Base-by-base conservation (phyloP, 2,113 vertebrate species). In the Amphiprion percula region DNA sequence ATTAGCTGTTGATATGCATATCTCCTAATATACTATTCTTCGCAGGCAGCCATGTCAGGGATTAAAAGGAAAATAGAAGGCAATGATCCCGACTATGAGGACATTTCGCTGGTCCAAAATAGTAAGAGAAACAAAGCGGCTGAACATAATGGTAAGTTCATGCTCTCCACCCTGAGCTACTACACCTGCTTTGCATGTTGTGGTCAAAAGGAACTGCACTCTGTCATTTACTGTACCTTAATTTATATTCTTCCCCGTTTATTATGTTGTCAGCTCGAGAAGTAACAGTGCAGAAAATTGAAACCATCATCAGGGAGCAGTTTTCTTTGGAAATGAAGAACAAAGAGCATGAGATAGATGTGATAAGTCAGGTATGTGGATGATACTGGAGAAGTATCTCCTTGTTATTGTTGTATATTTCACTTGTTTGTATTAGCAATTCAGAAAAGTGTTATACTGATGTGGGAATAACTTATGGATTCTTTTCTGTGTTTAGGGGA, bases 281-380 rank as follows among this genome's bases (percentile, higher is more conserved):
- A 92, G 96, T 96, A 79, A 94, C 97, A 5, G 95, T 99, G 33
- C 97, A 97, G 92, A 99, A 99, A 94, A 99, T 99, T 23, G 97
- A 99, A 79, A 92, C 93, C 24, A 99, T 99, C 90, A 98, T 99
- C 82, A 98, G 96, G 86, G 96, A 99, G 37, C 98, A 99, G 72
- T 99, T 99, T 94, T 93, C 96, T 0, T 88, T 99, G 5, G 98
- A 99, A 93, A 97, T 99, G 96, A 99, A 97, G 94, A 99, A 96
- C 92, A 99, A 99, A 90, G 98, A 99, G 72, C 97, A 99, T 64
- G 98, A 99, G 92, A 99, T 99, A 78, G 97, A 99, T 93, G 96
- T 99, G 65, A 99, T 99, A 66, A 97, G 97, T 85, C 97, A 99
- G 97, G 98, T 99, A 96, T 80, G 7, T 23, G 16, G 5, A 55